Evolutionary conservation across 2,888 invertebrate genomes (phyloP).

Genomic region (Tryphoninae sp.): DNA sequence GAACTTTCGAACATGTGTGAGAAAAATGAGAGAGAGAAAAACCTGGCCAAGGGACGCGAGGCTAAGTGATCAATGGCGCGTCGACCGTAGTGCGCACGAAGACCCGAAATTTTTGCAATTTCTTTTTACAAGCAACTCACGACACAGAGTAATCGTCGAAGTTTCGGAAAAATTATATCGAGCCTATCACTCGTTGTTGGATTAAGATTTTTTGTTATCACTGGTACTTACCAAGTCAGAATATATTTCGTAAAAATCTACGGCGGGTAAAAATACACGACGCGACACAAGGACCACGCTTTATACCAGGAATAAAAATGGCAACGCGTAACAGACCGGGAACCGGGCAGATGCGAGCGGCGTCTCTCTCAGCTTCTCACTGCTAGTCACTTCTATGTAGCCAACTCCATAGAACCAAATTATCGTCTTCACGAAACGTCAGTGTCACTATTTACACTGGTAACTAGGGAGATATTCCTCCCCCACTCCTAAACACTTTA

Average conservation of each 20-base stretch:
- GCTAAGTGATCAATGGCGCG: constrained; percentile 66
- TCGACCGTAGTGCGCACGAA: constrained; percentile 43
- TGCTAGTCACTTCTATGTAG: constrained; percentile 48
- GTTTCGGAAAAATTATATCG: neutral
- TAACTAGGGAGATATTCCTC: neutral
- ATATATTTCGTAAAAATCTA: constrained; percentile 71
- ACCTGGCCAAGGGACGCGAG: constrained; percentile 22
- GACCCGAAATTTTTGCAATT: constrained; percentile 22
- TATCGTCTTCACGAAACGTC: constrained; percentile 5
- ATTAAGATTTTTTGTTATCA: constrained; percentile 2
- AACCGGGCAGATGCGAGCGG: constrained; percentile 63
- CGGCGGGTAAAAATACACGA: constrained; percentile 70
- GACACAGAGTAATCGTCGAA: neutral
- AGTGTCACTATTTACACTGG: constrained; percentile 31
- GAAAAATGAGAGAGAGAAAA: constrained; percentile 2
- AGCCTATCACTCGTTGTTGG: neutral
- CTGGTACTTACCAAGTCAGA: constrained; percentile 75
- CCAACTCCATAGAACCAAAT: constrained; percentile 57
- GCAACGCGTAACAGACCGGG: constrained; percentile 73
- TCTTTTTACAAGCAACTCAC: neutral
- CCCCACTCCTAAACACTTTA: neutral
- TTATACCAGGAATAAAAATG: constrained; percentile 73
- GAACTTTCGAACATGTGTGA: neutral
- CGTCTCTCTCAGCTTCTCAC: constrained; percentile 66
- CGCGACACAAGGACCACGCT: constrained; percentile 71